A percentile compares a stretch with the other conserved stretches of the same genome.
These are phyloP conservation scores for Chionoecetes opilio DNA, from an alignment of 1,140 invertebrate species.

Conservation along the genomic window DNA sequence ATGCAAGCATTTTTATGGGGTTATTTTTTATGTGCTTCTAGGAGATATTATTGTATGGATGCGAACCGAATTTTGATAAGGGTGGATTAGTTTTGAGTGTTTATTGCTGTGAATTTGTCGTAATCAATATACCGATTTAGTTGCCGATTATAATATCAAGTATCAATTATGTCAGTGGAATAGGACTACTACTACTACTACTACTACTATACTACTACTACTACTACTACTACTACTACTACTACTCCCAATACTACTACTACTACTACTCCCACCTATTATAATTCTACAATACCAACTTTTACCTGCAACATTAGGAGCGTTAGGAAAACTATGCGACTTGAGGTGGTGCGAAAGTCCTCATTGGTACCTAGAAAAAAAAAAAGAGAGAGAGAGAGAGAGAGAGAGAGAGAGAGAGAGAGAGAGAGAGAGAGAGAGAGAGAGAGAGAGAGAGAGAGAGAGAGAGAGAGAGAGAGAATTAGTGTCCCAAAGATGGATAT, in stretches of 20 bases:
- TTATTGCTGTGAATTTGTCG: no score
- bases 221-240: slow-evolving; percentile 29
- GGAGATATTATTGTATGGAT: no score
- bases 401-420: no score
- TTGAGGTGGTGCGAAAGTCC: not conserved
- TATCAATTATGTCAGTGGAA: no score
- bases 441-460: slow-evolving; percentile 16
- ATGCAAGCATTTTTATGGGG: no score
- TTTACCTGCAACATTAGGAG: slow-evolving; percentile 41
- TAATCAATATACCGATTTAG: no score
- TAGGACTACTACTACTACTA: no score
- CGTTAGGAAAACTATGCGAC: slow-evolving; percentile 42
- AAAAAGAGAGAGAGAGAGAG: no score
- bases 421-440: not conserved
- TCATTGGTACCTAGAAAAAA: not conserved
- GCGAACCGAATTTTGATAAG: no score
- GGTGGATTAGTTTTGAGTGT: no score
- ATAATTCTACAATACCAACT: not conserved
- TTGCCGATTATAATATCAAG: no score
- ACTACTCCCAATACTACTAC: not conserved
- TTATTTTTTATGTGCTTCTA: no score
- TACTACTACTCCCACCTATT: not conserved
- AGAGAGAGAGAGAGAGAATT: not conserved
- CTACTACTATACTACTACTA: not conserved
- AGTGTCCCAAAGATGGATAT: not conserved